Evolutionary conservation across 1,140 invertebrate genomes (phyloP).

Genomic region (Caenorhabditis brenneri): DNA sequence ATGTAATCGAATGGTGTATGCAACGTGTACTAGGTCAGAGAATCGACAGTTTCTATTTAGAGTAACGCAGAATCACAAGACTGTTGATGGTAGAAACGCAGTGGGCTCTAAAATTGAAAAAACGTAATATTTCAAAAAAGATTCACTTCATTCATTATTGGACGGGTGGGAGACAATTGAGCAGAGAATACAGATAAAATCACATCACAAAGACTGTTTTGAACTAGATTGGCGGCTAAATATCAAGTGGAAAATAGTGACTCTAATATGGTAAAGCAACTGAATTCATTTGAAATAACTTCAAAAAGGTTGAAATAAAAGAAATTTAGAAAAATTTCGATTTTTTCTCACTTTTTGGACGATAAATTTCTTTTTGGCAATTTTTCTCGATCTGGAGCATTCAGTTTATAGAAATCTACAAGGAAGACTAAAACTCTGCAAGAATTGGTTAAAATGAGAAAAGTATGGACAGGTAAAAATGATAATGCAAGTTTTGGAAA

Average conservation of each 20-base stretch:
- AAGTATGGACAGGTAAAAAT: not conserved
- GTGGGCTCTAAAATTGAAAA: too few species aligned
- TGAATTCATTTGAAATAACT: not conserved
- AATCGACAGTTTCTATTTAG: not conserved
- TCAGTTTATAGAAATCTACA: not conserved
- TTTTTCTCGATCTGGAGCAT: not conserved
- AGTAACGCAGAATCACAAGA: not conserved
- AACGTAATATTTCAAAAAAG: too few species aligned
- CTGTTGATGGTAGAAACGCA: not conserved
- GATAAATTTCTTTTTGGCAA: not conserved
- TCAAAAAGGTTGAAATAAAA: not conserved
- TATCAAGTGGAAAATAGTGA: not conserved
- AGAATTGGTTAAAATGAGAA: not conserved
- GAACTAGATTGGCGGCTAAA: conserved; percentile 29
- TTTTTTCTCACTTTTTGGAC: not conserved
- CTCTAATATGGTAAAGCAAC: conserved; percentile 18
- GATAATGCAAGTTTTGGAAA: conserved; percentile 11
- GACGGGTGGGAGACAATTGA: not conserved
- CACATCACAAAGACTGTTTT: conserved; percentile 21
- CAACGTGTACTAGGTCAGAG: not conserved
- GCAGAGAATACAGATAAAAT: conserved; percentile 38
- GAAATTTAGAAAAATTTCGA: not conserved
- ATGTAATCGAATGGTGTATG: not conserved
- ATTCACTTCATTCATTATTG: not conserved
- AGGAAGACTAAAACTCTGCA: not conserved